Evolutionary conservation across 2,888 invertebrate species (phyloP).

Genomic region (Erebia epiphron): DNA sequence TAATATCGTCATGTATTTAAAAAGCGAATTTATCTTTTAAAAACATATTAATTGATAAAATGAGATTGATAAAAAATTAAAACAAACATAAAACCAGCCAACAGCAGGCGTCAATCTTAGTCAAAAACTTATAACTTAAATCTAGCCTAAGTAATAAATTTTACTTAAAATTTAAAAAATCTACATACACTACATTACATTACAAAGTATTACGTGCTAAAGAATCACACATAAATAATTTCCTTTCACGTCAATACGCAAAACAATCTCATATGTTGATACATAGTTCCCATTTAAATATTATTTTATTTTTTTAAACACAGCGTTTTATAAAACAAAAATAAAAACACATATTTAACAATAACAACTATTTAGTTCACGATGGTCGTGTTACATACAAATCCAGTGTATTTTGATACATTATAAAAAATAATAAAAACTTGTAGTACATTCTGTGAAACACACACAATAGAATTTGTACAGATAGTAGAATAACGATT

Average conservation of each 20-base stretch:
- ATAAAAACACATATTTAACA: slow-evolving; percentile 71
- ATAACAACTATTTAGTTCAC: slow-evolving; percentile 61
- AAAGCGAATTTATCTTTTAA: not conserved
- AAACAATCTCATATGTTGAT: slow-evolving; percentile 72
- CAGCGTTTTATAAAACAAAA: slow-evolving; percentile 67
- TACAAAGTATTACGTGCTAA: slow-evolving; percentile 59
- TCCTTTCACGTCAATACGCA: slow-evolving; percentile 67
- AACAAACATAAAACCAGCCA: slow-evolving; percentile 39
- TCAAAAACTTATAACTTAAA: slow-evolving; percentile 37
- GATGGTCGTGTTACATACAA: slow-evolving; percentile 23
- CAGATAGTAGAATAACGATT: not conserved
- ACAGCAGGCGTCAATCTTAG: slow-evolving; percentile 52
- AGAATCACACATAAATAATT: slow-evolving; percentile 82
- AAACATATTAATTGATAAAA: not conserved
- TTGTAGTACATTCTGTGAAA: not conserved
- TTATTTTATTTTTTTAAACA: slow-evolving; percentile 54
- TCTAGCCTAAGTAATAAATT: slow-evolving; percentile 43
- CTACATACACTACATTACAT: slow-evolving; percentile 69
- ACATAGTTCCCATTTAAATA: slow-evolving; percentile 56
- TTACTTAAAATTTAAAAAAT: slow-evolving; percentile 52
- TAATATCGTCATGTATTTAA: slow-evolving; percentile 24
- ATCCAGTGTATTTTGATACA: slow-evolving; percentile 26
- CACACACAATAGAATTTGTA: not conserved
- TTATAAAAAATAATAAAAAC: not conserved
- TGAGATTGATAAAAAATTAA: slow-evolving; percentile 25